Base-by-base conservation (phyloP, 2,888 invertebrate species). In the Stegophylla sp. region DNA sequence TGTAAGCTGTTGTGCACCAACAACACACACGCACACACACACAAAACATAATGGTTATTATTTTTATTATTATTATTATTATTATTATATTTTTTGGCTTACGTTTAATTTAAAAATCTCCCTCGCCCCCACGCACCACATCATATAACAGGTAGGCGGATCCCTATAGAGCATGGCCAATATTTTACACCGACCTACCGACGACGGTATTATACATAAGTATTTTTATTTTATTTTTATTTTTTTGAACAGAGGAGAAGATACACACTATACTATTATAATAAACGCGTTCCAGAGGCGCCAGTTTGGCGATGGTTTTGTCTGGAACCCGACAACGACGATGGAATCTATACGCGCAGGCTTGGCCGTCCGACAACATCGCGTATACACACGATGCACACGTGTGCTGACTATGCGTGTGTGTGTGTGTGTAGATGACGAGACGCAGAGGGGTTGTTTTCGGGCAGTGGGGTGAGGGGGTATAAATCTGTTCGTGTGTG, bases 241-340 rank as follows among this genome's bases (percentile, higher is more conserved):
- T n/a, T n/a, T n/a, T n/a, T n/a, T n/a, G n/a, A n/a, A 61, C 26
- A 48, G 28, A 34, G 26, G 28, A 34, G 26, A 48, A 73, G 45
- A 45, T 63, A 48, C 28, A 51, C 15, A 43, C 69, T 48, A 51
- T 20, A 43, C 69, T 28, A 69, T 69, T 69, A 77, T 69, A 67
- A 77, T 77, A 48, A n/a, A n/a, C 17, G 48, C 67, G 45, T 79
- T 61, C 61, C 23, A 71, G 69, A 71, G 79, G 79, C 79, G 79
- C 79, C 79, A 79, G 79, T 79, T 79, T 79, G 79, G 61, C 79
- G 79, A 79, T 71, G 79, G 79, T 79, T 79, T 71, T 79, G 79
- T 79, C 79, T 79, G 79, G 79, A 71, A 69, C 67, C 26, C 43
- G 34, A 59, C 74, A 20, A 48, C 56, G 59, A n/a, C 17, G 74